Conservation (phyloP, 2,888 invertebrate genomes). For the Hyles lineata region DNA sequence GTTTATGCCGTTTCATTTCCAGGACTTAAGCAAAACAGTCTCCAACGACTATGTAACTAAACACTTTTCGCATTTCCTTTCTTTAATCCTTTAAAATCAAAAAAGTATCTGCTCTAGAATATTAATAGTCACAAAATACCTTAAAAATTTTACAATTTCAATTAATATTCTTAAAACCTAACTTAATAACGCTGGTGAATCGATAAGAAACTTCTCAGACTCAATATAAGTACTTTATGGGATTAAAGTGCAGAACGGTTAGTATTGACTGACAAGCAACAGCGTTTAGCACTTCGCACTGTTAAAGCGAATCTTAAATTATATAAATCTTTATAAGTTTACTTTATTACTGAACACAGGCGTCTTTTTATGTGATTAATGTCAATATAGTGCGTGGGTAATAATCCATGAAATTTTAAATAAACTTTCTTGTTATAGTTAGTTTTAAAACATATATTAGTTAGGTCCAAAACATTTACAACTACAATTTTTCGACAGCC, state of each 20-base stretch:
- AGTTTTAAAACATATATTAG: too few species aligned
- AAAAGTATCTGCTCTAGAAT: too few species aligned
- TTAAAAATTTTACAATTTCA: background rate
- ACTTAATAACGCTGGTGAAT: background rate
- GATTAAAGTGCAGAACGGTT: constrained; percentile 41
- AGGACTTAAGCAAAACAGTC: too few species aligned
- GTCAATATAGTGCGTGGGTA: background rate
- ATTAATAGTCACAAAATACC: too few species aligned
- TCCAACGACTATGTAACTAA: too few species aligned
- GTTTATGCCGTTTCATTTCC: too few species aligned
- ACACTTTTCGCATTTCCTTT: too few species aligned
- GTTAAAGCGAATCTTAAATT: constrained; percentile 31
- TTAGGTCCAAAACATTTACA: too few species aligned
- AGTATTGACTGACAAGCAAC: constrained; percentile 40
- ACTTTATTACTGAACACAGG: background rate
- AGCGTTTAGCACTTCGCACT: constrained; percentile 37
- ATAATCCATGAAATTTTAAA: background rate
- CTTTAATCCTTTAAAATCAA: too few species aligned
- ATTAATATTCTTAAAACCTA: background rate
- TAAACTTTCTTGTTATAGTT: too few species aligned
- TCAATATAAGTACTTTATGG: constrained; percentile 34
- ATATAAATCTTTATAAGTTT: constrained; percentile 26
- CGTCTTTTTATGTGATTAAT: background rate
- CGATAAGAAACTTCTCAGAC: constrained; percentile 1
- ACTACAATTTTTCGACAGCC: too few species aligned